Evolutionary conservation across 2,888 invertebrate species (phyloP).

Genomic region (Entomobrya proxima): DNA sequence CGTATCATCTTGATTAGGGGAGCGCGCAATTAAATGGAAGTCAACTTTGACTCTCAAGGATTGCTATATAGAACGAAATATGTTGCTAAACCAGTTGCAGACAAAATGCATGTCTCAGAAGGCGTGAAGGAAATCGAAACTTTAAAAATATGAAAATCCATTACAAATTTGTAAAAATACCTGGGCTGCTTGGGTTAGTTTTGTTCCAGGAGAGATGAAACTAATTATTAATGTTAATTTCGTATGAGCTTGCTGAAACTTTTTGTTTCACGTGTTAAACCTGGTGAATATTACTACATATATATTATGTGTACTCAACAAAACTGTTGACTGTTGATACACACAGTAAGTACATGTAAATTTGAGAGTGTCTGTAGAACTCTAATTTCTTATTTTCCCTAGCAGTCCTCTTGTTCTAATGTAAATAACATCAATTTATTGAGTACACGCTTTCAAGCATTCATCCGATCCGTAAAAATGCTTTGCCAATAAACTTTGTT

Average conservation of each 20-base stretch:
- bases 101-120: not conserved
- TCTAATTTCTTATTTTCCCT: no score
- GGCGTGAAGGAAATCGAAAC: slow-evolving; percentile 37
- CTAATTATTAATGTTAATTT: slow-evolving; percentile 62
- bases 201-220: slow-evolving; percentile 35
- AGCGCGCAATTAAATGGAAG: not conserved
- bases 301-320: not conserved
- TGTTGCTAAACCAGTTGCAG: not conserved
- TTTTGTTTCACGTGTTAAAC: not conserved
- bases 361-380: no score
- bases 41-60: not conserved
- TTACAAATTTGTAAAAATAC: slow-evolving; percentile 6
- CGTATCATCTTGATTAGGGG: not conserved
- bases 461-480: slow-evolving; percentile 1
- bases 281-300: not conserved
- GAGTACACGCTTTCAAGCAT: no score
- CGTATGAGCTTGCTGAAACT: not conserved
- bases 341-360: no score
- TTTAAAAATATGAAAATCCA: slow-evolving; percentile 32
- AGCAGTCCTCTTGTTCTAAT: no score
- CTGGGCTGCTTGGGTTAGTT: not conserved
- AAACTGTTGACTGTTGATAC: no score
- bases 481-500: slow-evolving; percentile 62
- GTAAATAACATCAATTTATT: no score
- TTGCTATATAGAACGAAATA: not conserved